Evolutionary conservation across 2,888 invertebrate genomes (phyloP).

Genomic region (Bellardia pandia): DNA sequence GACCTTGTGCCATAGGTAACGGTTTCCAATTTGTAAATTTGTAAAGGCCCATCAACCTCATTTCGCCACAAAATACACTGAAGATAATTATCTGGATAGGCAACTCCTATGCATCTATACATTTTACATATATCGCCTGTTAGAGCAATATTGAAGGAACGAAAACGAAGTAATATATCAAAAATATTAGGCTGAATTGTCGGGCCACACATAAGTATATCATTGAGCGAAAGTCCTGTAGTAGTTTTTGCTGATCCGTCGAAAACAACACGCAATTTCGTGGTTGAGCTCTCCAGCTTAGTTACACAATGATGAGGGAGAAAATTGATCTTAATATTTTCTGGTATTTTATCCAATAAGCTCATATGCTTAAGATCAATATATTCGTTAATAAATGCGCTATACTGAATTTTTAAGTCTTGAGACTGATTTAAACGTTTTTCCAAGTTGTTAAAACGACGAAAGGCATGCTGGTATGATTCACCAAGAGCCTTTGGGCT

Average conservation of each 20-base stretch:
- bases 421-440: constrained; percentile 17
- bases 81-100: constrained; percentile 22
- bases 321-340: no score
- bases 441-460: constrained; percentile 57
- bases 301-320: no score
- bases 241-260: background rate
- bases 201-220: constrained; percentile 4
- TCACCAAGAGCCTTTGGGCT: constrained; percentile 41
- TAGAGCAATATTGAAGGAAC: background rate
- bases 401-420: constrained; percentile 9
- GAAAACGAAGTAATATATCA: background rate
- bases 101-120: constrained; percentile 24
- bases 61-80: constrained; percentile 44
- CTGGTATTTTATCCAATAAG: no score
- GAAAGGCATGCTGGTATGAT: constrained; percentile 47
- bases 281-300: no score
- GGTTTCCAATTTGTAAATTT: constrained; percentile 22
- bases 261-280: no score
- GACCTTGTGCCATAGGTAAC: constrained; percentile 40
- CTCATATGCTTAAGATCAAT: no score
- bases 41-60: background rate
- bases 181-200: constrained; percentile 17
- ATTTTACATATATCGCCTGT: constrained; percentile 37
- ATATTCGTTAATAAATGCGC: constrained; percentile 45
- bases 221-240: constrained; percentile 12